phyloP scores from a whole-genome alignment of 92 coral and sea anemone species.

The Meandrina meandrites region DNA sequence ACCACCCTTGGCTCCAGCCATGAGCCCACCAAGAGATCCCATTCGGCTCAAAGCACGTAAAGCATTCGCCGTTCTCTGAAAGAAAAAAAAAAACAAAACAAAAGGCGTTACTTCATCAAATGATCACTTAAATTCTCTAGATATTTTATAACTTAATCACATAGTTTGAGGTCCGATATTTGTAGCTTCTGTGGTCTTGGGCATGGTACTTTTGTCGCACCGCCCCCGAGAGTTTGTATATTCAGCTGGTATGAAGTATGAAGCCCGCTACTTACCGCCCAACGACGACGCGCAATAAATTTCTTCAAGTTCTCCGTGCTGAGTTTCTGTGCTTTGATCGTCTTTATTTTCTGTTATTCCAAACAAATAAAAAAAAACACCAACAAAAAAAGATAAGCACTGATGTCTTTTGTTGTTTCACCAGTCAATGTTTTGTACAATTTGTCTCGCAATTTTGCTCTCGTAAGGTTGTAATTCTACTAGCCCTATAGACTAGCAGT shows the following conservation, averaged over 20 bases:
- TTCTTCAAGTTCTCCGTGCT: slow-evolving; percentile 97
- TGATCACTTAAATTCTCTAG: background rate
- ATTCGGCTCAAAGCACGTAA: slow-evolving; percentile 93
- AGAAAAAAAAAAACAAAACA: background rate
- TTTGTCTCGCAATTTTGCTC: too few species aligned
- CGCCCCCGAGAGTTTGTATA: background rate
- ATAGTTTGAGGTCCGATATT: too few species aligned
- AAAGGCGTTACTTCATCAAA: background rate
- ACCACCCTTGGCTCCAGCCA: slow-evolving; percentile 66
- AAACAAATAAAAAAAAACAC: background rate
- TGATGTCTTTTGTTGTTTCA: background rate
- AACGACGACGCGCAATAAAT: slow-evolving; percentile 96
- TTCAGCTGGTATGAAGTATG: background rate
- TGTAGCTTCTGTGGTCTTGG: too few species aligned
- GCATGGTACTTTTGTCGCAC: too few species aligned
- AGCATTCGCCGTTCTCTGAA: slow-evolving; percentile 96
- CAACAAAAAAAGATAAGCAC: background rate
- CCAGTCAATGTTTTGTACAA: background rate
- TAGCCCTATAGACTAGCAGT: too few species aligned
- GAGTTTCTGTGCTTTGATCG: slow-evolving; percentile 88
- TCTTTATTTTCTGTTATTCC: slow-evolving; percentile 75
- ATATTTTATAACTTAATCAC: too few species aligned
- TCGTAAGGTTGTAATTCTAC: too few species aligned
- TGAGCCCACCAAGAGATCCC: slow-evolving; percentile 80
- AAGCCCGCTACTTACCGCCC: slow-evolving; percentile 70